A percentile compares a stretch with the other conserved stretches of the same genome.
Evolutionary conservation across 1,140 invertebrate genomes (phyloP).

Genomic region (Cepaea nemoralis): DNA sequence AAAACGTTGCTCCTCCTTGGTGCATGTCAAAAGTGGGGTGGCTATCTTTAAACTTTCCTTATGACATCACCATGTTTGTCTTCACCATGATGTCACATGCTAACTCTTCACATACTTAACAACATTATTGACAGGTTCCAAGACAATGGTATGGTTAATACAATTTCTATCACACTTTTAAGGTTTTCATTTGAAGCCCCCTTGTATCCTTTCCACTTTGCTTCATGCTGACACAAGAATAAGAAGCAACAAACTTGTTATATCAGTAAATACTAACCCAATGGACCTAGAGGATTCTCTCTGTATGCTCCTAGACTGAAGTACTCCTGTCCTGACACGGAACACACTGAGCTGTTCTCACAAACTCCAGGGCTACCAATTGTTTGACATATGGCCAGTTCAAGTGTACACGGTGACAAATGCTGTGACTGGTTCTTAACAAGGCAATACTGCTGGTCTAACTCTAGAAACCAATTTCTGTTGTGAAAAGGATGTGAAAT

Average conservation of each 20-base stretch:
- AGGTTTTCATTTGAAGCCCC: too few species aligned
- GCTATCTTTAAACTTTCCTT: too few species aligned
- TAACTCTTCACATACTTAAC: too few species aligned
- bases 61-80: too few species aligned
- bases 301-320: not conserved
- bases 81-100: too few species aligned
- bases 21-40: too few species aligned
- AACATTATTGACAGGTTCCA: too few species aligned
- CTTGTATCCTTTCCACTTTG: not conserved
- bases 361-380: not conserved
- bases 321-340: not conserved
- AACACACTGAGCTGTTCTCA: not conserved
- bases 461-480: not conserved
- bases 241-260: not conserved
- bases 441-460: not conserved
- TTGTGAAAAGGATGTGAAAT: not conserved
- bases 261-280: not conserved
- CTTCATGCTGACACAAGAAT: not conserved
- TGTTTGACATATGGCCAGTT: not conserved
- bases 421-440: not conserved
- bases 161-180: too few species aligned
- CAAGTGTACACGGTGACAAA: not conserved
- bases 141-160: too few species aligned
- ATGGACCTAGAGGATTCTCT: not conserved
- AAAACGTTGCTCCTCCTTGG: too few species aligned